A percentile compares a stretch with the other conserved stretches of the same genome.
These are phyloP conservation scores for Drosophila kambysellisi DNA, from an alignment of 2,888 invertebrate species.

Conservation along the genomic window DNA sequence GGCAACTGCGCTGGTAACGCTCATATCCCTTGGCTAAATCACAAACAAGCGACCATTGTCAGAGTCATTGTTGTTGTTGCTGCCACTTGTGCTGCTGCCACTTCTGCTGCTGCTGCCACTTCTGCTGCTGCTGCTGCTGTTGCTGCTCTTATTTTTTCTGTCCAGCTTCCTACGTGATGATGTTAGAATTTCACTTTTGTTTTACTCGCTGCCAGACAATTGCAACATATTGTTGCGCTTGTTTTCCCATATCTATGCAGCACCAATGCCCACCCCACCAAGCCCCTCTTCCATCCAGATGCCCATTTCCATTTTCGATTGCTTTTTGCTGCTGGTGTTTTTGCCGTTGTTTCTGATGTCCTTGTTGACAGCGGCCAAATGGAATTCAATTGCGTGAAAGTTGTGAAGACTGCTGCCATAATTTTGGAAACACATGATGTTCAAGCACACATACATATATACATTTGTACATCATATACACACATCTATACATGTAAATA, in stretches of 20 bases:
- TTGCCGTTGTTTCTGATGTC: constrained; percentile 36
- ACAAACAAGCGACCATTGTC: constrained; percentile 37
- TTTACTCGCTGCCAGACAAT: constrained; percentile 59
- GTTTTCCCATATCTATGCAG: constrained; percentile 27
- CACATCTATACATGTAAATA: background rate
- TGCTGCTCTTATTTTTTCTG: constrained; percentile 17
- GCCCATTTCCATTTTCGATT: constrained; percentile 57
- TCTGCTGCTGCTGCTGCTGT: constrained; percentile 13
- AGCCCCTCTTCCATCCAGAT: constrained; percentile 13
- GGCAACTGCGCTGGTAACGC: constrained; percentile 66
- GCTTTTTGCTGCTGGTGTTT: constrained; percentile 28
- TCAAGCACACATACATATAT: background rate
- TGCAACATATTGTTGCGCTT: constrained; percentile 71
- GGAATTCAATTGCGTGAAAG: constrained; percentile 47
- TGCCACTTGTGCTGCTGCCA: constrained; percentile 11
- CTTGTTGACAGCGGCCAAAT: constrained; percentile 57
- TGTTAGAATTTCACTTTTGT: constrained; percentile 69
- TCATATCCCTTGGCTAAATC: constrained; percentile 60
- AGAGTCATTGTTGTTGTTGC: constrained; percentile 16
- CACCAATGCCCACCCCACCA: background rate
- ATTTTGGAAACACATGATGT: background rate
- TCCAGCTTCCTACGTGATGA: constrained; percentile 58
- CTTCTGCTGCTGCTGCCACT: constrained; percentile 7
- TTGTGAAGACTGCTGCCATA: constrained; percentile 15
- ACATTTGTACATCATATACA: background rate